Conservation (phyloP, 2,888 invertebrate genomes). For the Pheosia tremula region DNA sequence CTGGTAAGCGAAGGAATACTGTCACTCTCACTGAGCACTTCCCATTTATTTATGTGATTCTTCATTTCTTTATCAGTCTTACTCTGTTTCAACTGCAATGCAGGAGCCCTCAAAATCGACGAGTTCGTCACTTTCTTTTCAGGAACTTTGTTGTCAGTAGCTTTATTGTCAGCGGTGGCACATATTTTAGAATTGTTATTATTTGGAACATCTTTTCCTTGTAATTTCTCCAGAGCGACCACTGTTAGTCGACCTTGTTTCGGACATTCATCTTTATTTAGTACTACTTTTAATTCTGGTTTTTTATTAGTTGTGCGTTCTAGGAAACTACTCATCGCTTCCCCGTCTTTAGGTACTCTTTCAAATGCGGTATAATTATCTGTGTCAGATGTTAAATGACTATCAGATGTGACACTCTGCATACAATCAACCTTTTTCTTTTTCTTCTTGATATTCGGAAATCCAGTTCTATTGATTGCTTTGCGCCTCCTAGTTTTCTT, state of each 20-base stretch:
- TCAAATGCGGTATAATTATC: slow-evolving; percentile 84
- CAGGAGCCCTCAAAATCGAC: slow-evolving; percentile 74
- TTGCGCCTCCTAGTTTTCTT: slow-evolving; percentile 87
- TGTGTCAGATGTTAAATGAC: slow-evolving; percentile 71
- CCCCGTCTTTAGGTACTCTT: slow-evolving; percentile 88
- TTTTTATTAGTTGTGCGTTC: slow-evolving; percentile 83
- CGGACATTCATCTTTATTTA: slow-evolving; percentile 80
- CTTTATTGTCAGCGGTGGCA: slow-evolving; percentile 39
- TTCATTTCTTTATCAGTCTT: slow-evolving; percentile 71
- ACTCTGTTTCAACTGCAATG: slow-evolving; percentile 72
- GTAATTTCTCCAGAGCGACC: slow-evolving; percentile 85
- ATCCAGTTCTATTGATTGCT: slow-evolving; percentile 94
- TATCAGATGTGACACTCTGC: slow-evolving; percentile 59
- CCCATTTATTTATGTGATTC: slow-evolving; percentile 81
- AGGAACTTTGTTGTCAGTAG: slow-evolving; percentile 33
- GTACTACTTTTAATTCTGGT: slow-evolving; percentile 75
- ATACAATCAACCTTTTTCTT: slow-evolving; percentile 86
- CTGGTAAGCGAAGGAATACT: slow-evolving; percentile 82
- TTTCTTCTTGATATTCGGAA: slow-evolving; percentile 93
- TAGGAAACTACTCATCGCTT: slow-evolving; percentile 87
- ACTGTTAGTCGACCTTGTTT: slow-evolving; percentile 84
- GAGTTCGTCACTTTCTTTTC: slow-evolving; percentile 61
- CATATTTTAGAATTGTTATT: slow-evolving; percentile 54
- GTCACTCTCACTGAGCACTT: slow-evolving; percentile 85
- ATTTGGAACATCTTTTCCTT: slow-evolving; percentile 70